phyloP scores from a whole-genome alignment of 2,888 invertebrate genomes.

The Mechanitis messenoides region DNA sequence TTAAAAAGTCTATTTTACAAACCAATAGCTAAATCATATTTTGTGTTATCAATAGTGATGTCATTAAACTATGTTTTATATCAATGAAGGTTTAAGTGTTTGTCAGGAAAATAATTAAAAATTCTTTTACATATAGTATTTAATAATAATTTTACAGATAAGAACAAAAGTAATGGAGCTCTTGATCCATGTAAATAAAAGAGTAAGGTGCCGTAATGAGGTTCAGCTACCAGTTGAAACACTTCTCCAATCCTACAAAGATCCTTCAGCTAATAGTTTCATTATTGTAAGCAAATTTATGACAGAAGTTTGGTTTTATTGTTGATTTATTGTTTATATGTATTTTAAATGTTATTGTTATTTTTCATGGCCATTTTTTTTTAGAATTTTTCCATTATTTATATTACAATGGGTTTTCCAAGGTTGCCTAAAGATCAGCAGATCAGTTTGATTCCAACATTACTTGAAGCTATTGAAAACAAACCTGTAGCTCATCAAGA shows the following conservation, averaged over 20 bases:
- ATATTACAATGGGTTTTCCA: conserved; percentile 94
- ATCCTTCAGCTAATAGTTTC: conserved; percentile 85
- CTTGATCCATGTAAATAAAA: conserved; percentile 92
- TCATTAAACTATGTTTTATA: too few species aligned
- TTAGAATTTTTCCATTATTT: conserved; percentile 95
- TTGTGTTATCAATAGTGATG: too few species aligned
- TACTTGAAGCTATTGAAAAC: conserved; percentile 86
- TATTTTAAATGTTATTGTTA: not conserved
- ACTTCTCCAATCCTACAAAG: conserved; percentile 86
- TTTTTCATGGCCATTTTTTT: conserved; percentile 11
- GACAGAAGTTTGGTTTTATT: not conserved
- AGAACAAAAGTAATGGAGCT: conserved; percentile 92
- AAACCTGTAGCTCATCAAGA: conserved; percentile 91
- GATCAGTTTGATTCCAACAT: conserved; percentile 82
- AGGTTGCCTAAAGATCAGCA: conserved; percentile 85
- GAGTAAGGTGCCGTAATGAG: conserved; percentile 88
- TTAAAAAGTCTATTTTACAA: not conserved
- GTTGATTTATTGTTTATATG: not conserved
- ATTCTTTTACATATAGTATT: too few species aligned
- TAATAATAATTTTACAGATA: conserved; percentile 43
- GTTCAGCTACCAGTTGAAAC: conserved; percentile 92
- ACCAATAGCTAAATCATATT: not conserved
- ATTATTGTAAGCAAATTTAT: conserved; percentile 79
- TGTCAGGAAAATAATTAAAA: too few species aligned
- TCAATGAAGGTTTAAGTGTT: too few species aligned